Evolutionary conservation across 23 tunicate species (phyloP), one percentile per base, ranked within the genome.

Genomic region (Oikopleura albicans): DNA sequence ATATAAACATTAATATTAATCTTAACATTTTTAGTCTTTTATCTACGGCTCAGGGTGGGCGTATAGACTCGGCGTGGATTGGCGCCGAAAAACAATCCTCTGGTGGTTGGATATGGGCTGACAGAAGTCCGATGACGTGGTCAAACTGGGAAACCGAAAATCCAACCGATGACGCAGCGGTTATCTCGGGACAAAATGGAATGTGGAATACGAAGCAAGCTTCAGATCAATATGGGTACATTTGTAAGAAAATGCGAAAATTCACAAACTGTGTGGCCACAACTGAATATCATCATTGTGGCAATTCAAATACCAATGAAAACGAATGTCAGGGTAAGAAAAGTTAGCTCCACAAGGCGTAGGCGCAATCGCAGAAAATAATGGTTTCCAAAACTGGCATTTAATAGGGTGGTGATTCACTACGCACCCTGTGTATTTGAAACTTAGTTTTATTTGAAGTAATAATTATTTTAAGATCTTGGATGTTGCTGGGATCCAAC

Each of bases 281-380:
- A 8, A 22, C 59, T 49, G 59, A 49, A 22, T 33, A 87, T 89
- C 66, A 88, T 89, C 83, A 92, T 89, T 49, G 76, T 86, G 40
- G 66, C 87, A 83, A 92, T 92, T 39, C 86, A 86, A 40, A 86
- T 92, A 12, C 97, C 92, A 22, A 22, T 49, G 22, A 8, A 49
- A 49, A 8, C 16, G 59, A 49, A 49, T n/a, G n/a, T n/a, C n/a
- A n/a, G n/a, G n/a, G n/a, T n/a, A n/a, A n/a, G n/a, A n/a, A n/a
- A n/a, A n/a, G n/a, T n/a, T n/a, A n/a, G n/a, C n/a, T n/a, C n/a
- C n/a, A n/a, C n/a, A n/a, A n/a, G n/a, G n/a, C n/a, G n/a, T n/a
- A n/a, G n/a, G n/a, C n/a, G n/a, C n/a, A n/a, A n/a, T n/a, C n/a
- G n/a, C n/a, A n/a, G n/a, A n/a, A n/a, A n/a, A n/a, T n/a, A n/a